These are phyloP conservation scores for Pseudopipra pipra DNA, from an alignment of 2,113 vertebrate genomes.

Conservation along the genomic window DNA sequence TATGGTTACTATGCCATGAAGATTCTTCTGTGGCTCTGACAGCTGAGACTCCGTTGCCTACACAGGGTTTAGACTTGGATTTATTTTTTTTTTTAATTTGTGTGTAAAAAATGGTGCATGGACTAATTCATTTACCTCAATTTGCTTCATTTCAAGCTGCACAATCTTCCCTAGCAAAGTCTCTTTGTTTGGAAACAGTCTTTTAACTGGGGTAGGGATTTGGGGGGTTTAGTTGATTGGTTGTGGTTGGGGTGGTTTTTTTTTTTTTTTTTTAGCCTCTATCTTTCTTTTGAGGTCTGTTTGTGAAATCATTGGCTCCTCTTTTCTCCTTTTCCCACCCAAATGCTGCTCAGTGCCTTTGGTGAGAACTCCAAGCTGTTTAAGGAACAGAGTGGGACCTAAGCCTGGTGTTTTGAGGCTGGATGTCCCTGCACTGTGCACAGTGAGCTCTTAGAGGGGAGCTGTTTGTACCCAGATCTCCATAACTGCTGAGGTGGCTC, in stretches of 20 bases:
- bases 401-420: not conserved
- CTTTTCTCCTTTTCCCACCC: not conserved
- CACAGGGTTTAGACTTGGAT: not conserved
- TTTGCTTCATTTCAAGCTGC: not conserved
- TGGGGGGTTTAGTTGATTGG: not conserved
- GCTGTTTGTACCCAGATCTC: not conserved
- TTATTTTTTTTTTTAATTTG: not conserved
- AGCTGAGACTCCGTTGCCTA: not conserved
- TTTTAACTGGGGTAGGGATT: not conserved
- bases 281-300: not conserved
- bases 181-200: not conserved
- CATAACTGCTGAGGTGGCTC: not conserved
- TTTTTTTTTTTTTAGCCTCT: not conserved
- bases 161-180: not conserved
- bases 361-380: not conserved
- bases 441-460: not conserved
- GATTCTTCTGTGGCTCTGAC: not conserved
- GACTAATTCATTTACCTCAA: not conserved
- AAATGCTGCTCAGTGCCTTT: not conserved
- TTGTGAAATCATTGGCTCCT: not conserved
- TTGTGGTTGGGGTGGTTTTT: not conserved
- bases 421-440: not conserved
- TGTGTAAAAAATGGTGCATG: not conserved
- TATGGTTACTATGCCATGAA: accelerated
- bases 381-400: accelerated